A percentile compares a stretch with the other conserved stretches of the same genome.
phyloP scores from a whole-genome alignment of 2,797 vertebrate genomes.

The Dendrocincla tyrannina region DNA sequence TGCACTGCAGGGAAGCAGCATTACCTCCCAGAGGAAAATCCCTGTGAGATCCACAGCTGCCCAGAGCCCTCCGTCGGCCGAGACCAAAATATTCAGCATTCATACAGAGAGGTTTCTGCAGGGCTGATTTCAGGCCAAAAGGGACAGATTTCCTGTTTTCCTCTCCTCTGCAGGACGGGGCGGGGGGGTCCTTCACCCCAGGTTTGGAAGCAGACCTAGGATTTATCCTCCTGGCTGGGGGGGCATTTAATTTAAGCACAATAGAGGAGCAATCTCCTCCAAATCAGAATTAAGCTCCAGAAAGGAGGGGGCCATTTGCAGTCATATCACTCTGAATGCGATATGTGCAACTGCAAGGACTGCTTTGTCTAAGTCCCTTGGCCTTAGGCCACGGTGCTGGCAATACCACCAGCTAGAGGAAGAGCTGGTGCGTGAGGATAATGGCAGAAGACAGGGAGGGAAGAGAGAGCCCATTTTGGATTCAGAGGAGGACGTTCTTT shows the following conservation, averaged over 20 bases:
- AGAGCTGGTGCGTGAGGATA: slow-evolving; percentile 76
- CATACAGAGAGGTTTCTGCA: slow-evolving; percentile 54
- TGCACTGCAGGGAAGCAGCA: slow-evolving; percentile 64
- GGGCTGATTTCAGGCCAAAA: slow-evolving; percentile 59
- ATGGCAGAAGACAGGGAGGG: slow-evolving; percentile 75
- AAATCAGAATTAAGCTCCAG: slow-evolving; percentile 44
- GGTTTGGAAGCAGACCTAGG: slow-evolving; percentile 26
- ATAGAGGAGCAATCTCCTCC: slow-evolving; percentile 6
- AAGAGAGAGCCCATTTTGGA: slow-evolving; percentile 80
- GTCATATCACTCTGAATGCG: slow-evolving; percentile 64
- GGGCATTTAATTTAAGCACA: slow-evolving; percentile 32
- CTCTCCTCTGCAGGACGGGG: slow-evolving; percentile 13
- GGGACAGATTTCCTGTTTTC: slow-evolving; percentile 64
- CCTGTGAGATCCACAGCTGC: slow-evolving; percentile 63
- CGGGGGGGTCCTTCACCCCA: slow-evolving; percentile 28
- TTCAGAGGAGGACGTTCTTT: slow-evolving; percentile 64
- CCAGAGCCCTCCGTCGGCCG: slow-evolving; percentile 56
- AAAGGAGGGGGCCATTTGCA: slow-evolving; percentile 67
- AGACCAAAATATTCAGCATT: slow-evolving; percentile 57
- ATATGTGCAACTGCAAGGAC: slow-evolving; percentile 70
- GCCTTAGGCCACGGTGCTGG: slow-evolving; percentile 78
- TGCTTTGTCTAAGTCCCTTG: slow-evolving; percentile 81
- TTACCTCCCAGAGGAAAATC: slow-evolving; percentile 67
- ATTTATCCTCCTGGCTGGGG: slow-evolving; percentile 44
- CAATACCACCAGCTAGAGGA: slow-evolving; percentile 75